Conservation (phyloP, 2,797 vertebrate genomes). For the Allobates femoralis region DNA sequence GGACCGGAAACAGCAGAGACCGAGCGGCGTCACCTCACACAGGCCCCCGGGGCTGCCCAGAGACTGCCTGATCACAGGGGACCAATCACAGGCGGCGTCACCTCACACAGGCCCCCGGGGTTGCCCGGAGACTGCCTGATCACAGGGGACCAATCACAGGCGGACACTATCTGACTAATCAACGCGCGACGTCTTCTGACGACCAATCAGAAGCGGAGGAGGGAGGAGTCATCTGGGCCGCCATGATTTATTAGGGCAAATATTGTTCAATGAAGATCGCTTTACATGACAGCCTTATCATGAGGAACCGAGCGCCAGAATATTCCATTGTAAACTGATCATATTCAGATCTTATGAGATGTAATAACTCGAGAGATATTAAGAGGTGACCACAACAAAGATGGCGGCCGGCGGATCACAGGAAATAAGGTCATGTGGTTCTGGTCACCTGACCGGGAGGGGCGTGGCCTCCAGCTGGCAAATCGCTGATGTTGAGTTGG, state of each 20-base stretch:
- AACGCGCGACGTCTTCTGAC: no score
- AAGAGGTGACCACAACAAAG: neutral
- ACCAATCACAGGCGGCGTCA: no score
- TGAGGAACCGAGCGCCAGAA: rapidly evolving
- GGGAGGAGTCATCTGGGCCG: neutral
- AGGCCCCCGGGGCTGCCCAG: neutral
- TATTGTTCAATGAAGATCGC: neutral
- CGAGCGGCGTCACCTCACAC: no score
- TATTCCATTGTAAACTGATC: neutral
- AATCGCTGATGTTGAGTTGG: constrained; percentile 30
- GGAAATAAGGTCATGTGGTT: neutral
- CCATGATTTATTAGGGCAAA: constrained; percentile 32
- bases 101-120: no score
- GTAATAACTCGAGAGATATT: neutral
- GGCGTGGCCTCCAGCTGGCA: neutral
- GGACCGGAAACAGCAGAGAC: constrained; percentile 39
- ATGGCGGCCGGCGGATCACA: neutral
- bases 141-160: no score
- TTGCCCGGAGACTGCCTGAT: no score
- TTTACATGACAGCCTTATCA: neutral
- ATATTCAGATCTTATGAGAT: neutral
- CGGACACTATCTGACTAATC: no score
- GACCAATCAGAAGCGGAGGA: neutral
- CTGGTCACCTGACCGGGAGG: neutral
- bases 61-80: no score